Evolutionary conservation across 2,113 vertebrate genomes (phyloP).

Genomic region (Hoplias malabaricus): DNA sequence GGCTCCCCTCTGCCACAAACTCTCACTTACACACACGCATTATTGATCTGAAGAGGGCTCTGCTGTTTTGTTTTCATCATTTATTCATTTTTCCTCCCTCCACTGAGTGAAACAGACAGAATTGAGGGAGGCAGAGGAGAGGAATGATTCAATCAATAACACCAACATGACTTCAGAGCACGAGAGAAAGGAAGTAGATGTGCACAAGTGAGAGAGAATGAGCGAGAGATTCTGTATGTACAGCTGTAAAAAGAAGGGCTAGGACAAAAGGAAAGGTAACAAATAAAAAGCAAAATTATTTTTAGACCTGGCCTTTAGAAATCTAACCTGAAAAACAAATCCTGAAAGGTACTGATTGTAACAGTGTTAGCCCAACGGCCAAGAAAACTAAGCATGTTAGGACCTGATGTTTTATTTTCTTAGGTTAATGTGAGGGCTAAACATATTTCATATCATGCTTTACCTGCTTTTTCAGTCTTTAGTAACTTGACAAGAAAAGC

Average conservation of each 20-base stretch:
- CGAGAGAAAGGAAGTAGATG: conserved; percentile 18
- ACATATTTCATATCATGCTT: no score
- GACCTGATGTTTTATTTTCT: no score
- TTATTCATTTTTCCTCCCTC: conserved; percentile 74
- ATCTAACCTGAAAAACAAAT: background rate
- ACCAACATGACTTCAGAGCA: conserved; percentile 62
- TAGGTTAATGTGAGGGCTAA: no score
- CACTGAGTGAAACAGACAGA: conserved; percentile 71
- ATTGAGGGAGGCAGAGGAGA: conserved; percentile 75
- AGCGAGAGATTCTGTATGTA: background rate
- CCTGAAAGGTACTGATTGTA: background rate
- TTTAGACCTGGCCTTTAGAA: background rate
- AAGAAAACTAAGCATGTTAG: no score
- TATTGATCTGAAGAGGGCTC: conserved; percentile 71
- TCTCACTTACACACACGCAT: conserved; percentile 52
- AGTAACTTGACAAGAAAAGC: no score
- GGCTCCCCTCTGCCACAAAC: conserved; percentile 36
- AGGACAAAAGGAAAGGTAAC: background rate
- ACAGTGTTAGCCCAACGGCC: no score
- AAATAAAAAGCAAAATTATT: background rate
- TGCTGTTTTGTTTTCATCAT: conserved; percentile 80
- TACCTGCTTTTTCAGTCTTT: no score
- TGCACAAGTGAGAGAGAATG: conserved; percentile 14
- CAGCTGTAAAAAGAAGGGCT: conserved; percentile 9
- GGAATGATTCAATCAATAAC: conserved; percentile 80